Evolutionary conservation across 2,797 vertebrate species (phyloP).

Genomic region (Sebastiscus albofasciatus): DNA sequence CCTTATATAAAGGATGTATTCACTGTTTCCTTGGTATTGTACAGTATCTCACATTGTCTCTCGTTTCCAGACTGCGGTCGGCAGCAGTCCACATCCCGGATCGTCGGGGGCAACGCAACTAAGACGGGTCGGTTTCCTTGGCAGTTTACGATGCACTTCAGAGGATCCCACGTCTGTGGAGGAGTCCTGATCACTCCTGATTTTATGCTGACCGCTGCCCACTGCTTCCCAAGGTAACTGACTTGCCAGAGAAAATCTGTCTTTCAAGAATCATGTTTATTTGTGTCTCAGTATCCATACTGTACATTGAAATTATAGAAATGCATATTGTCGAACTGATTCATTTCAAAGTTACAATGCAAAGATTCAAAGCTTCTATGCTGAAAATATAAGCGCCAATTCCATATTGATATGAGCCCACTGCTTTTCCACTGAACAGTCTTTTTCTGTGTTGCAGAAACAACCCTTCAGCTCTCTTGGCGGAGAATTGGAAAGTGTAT

Average conservation of each 20-base stretch:
- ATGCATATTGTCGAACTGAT: background rate
- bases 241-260: background rate
- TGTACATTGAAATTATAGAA: background rate
- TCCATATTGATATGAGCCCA: background rate
- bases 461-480: slow-evolving; percentile 38
- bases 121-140: slow-evolving; percentile 88
- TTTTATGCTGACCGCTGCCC: slow-evolving; percentile 91
- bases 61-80: slow-evolving; percentile 86
- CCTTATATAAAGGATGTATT: background rate
- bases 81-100: slow-evolving; percentile 80
- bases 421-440: background rate
- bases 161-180: slow-evolving; percentile 82
- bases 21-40: background rate
- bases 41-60: background rate
- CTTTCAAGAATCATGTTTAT: background rate
- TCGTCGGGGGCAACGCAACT: slow-evolving; percentile 87
- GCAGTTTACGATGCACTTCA: slow-evolving; percentile 89
- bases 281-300: background rate
- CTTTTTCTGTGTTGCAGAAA: slow-evolving; percentile 2
- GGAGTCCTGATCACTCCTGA: slow-evolving; percentile 87
- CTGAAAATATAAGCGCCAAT: background rate
- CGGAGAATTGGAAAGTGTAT: slow-evolving; percentile 84
- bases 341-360: background rate
- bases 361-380: background rate
- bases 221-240: slow-evolving; percentile 91